Evolutionary conservation across 1,140 invertebrate species (phyloP).

Genomic region (Anoplophora glabripennis): DNA sequence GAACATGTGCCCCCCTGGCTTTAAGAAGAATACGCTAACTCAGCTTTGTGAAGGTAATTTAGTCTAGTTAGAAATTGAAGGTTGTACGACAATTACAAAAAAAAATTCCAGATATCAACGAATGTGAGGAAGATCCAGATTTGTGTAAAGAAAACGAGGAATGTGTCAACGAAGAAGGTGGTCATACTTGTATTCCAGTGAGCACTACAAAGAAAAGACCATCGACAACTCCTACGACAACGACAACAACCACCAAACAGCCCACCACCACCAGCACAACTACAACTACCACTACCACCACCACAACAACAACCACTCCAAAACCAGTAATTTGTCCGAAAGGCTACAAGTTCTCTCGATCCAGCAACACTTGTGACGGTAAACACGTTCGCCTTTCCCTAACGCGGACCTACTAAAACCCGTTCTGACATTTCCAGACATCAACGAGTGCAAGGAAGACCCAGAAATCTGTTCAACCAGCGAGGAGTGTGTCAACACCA

Average conservation of each 20-base stretch:
- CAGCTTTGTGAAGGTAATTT: conserved; percentile 53
- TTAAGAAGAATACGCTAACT: conserved; percentile 57
- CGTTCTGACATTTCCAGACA: too few species aligned
- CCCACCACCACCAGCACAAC: conserved; percentile 37
- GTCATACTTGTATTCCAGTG: conserved; percentile 64
- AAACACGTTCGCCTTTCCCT: neutral
- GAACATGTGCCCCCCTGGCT: conserved; percentile 65
- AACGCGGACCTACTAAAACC: too few species aligned
- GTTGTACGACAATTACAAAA: conserved; percentile 3
- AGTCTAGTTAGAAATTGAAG: conserved; percentile 9
- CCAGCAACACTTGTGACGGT: conserved; percentile 44
- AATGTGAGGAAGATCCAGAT: conserved; percentile 64
- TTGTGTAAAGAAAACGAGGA: conserved; percentile 61
- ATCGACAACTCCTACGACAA: conserved; percentile 16
- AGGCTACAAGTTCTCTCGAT: conserved; percentile 40
- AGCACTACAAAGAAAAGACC: conserved; percentile 13
- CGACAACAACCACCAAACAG: neutral
- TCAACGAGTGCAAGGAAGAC: too few species aligned
- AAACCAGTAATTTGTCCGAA: conserved; percentile 27
- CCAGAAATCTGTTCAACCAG: conserved; percentile 52
- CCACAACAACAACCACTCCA: conserved; percentile 8
- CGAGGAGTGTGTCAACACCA: conserved; percentile 71
- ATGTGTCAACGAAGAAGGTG: conserved; percentile 71
- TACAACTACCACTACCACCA: conserved; percentile 40
- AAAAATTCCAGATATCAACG: conserved; percentile 65